Conservation (phyloP, 2,797 vertebrate species). For the Catharus ustulatus region DNA sequence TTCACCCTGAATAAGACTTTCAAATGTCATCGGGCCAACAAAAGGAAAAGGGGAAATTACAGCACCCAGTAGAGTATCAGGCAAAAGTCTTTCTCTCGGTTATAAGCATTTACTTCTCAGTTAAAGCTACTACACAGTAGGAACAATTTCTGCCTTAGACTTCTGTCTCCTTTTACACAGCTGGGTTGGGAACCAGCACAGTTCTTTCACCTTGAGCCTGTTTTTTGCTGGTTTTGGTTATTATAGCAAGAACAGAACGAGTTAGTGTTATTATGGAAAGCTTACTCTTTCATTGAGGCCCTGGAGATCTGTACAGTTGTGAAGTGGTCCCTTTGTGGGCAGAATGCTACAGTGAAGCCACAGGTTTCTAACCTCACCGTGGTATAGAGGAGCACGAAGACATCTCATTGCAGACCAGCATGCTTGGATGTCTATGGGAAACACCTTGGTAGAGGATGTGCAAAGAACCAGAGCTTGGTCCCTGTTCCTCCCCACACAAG, state of each 20-base stretch:
- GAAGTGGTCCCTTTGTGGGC: not conserved
- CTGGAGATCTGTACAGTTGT: not conserved
- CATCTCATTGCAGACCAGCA: not conserved
- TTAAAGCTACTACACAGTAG: not conserved
- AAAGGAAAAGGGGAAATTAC: not conserved
- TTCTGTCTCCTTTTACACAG: not conserved
- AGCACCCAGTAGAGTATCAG: not conserved
- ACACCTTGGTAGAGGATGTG: not conserved
- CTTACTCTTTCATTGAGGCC: not conserved
- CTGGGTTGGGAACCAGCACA: not conserved
- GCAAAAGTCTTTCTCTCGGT: not conserved
- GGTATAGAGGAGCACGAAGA: fast-evolving
- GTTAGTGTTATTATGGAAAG: not conserved
- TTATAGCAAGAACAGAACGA: not conserved
- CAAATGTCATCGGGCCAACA: not conserved
- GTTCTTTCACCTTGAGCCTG: not conserved
- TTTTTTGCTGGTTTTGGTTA: not conserved
- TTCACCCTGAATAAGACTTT: not conserved
- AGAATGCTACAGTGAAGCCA: not conserved
- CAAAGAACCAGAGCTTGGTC: not conserved
- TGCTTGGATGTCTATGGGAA: not conserved
- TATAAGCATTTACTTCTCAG: not conserved
- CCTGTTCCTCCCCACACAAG: not conserved
- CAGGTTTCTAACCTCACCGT: not conserved
- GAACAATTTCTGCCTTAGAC: not conserved